Evolutionary conservation across 2,888 invertebrate species (phyloP).

Genomic region (Leuctra nigra): DNA sequence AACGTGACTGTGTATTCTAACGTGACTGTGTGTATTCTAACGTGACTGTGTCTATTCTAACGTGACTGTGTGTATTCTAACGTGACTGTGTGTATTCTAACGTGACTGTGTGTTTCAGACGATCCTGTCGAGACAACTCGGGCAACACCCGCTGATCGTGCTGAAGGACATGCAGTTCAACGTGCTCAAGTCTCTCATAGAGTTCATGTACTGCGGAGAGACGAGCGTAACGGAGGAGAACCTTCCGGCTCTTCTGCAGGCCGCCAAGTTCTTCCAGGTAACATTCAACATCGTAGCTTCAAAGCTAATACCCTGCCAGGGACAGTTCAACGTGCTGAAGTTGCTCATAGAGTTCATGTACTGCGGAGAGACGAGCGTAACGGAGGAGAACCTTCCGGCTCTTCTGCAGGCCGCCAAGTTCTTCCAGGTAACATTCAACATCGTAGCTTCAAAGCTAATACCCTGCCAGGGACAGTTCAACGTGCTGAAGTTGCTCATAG

Average conservation of each 20-base stretch:
- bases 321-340: conserved; percentile 62
- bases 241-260: conserved; percentile 59
- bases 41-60: too few species aligned
- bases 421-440: too few species aligned
- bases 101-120: conserved; percentile 33
- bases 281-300: too few species aligned
- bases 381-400: conserved; percentile 60
- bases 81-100: too few species aligned
- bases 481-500: conserved; percentile 62
- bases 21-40: too few species aligned
- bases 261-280: conserved; percentile 64
- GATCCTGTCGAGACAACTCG: conserved; percentile 42
- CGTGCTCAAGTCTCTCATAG: conserved; percentile 62
- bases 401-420: conserved; percentile 62
- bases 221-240: conserved; percentile 62
- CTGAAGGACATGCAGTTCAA: conserved; percentile 62
- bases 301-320: too few species aligned
- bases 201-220: conserved; percentile 73
- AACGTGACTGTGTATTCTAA: too few species aligned
- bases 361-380: conserved; percentile 64
- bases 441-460: too few species aligned
- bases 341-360: conserved; percentile 71
- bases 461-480: too few species aligned
- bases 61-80: too few species aligned
- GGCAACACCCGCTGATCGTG: conserved; percentile 43